A percentile compares a stretch with the other conserved stretches of the same genome.
Conservation (phyloP, 2,888 invertebrate genomes). For the Pristionchus arcanus region DNA sequence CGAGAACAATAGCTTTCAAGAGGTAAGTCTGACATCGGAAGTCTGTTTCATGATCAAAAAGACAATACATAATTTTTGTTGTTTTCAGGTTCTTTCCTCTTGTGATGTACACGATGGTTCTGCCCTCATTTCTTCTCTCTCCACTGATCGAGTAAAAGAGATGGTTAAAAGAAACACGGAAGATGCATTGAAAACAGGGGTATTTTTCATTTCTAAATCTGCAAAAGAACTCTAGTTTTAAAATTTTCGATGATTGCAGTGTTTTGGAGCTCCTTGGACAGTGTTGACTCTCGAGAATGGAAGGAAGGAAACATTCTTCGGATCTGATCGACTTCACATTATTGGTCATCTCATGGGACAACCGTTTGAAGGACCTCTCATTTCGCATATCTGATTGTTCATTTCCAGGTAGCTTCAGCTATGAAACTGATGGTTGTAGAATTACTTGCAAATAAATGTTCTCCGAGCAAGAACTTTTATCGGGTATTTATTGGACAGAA, state of each 20-base stretch:
- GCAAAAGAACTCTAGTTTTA: no score
- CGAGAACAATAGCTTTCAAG: not conserved
- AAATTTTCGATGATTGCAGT: conserved; percentile 50
- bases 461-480: no score
- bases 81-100: not conserved
- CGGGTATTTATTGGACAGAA: no score
- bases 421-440: no score
- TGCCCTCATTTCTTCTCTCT: not conserved
- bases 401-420: no score
- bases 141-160: not conserved
- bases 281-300: conserved; percentile 62
- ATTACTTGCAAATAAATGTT: no score
- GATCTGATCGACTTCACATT: conserved; percentile 69
- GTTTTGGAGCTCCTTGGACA: conserved; percentile 75
- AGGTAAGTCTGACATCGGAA: not conserved
- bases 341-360: conserved; percentile 66
- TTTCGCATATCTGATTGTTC: not conserved
- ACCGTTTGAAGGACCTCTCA: not conserved
- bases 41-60: no score
- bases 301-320: conserved; percentile 67
- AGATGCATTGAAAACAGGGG: not conserved
- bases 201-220: not conserved
- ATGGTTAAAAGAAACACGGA: not conserved
- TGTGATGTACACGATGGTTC: not conserved
- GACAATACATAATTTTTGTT: not conserved